Base-by-base conservation (phyloP, 1,140 invertebrate species). In the Pseudomyrmex pallidus region DNA sequence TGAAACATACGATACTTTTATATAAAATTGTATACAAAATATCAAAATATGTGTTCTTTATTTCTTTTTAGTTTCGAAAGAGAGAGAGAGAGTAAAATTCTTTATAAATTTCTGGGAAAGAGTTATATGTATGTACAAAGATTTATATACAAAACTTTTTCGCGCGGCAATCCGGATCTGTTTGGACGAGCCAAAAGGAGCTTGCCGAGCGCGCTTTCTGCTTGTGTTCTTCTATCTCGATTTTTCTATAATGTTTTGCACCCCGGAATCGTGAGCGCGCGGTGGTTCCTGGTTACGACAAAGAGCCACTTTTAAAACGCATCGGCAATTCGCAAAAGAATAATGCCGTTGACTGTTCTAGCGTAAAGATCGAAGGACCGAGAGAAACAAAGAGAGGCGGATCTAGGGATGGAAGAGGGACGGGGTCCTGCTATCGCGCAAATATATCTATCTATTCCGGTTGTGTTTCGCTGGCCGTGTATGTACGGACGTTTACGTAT, bases 401-500 rank as follows among this genome's bases (percentile, higher is more conserved):
- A 35, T 7, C 35, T 35, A 35, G 5, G 5, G 5, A 35, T 35
- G 35, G 5, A 35, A 35, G 5, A 35, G 5, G 0, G 5, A 35
- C 35, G 35, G 5, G 5, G 35, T 17, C 25, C 7, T 22, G 35
- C 59, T 46, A 82, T 82, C 57, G 70, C 52, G 59, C 82, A 74
- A 82, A 88, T 88, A 87, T 85, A 87, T 88, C 74, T 83, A 85
- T 72, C 74, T 72, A 70, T 50, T 54, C 35, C n/a, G 20, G 64
- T 10, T 20, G 35, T 59, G 70, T 73, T 87, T 87, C 74, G 63
- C 72, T 22, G n/a, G 54, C 48, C 22, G 5, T 82, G 62, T 84
- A 80, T 85, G 67, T 87, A 87, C 86, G 83, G 82, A 82, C 87
- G 87, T 88, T 89, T 89, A 88, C 87, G 84, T 88, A 88, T 90